These are phyloP conservation scores for Alosa alosa DNA, from an alignment of 2,113 vertebrate genomes.

Conservation along the genomic window DNA sequence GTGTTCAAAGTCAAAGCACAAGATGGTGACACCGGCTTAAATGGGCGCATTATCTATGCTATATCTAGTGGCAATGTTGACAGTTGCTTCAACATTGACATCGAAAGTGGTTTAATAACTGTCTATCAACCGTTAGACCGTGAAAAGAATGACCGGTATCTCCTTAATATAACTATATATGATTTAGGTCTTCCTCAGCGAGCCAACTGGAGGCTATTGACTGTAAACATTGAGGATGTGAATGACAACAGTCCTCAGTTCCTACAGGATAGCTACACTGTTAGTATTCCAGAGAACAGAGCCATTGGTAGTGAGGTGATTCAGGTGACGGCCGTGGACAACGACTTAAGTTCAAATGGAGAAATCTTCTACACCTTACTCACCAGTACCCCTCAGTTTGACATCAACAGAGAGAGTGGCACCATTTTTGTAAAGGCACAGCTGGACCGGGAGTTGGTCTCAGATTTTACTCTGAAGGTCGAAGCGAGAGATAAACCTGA, in stretches of 20 bases:
- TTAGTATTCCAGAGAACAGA: conserved; percentile 82
- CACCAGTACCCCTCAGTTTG: conserved; percentile 83
- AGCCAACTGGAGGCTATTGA: conserved; percentile 85
- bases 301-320: conserved; percentile 84
- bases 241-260: conserved; percentile 92
- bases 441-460: conserved; percentile 84
- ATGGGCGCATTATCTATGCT: conserved; percentile 85
- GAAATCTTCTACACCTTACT: conserved; percentile 84
- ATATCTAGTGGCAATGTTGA: conserved; percentile 89
- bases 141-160: conserved; percentile 84
- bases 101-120: conserved; percentile 84
- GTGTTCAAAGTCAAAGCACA: conserved; percentile 86
- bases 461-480: conserved; percentile 83
- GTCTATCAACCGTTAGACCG: conserved; percentile 88
- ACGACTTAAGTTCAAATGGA: conserved; percentile 83
- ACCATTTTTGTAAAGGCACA: conserved; percentile 83
- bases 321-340: conserved; percentile 85
- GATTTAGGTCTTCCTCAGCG: conserved; percentile 88
- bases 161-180: conserved; percentile 94
- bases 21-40: conserved; percentile 89
- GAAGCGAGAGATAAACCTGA: conserved; percentile 90
- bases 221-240: conserved; percentile 86
- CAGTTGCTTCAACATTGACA: conserved; percentile 87
- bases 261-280: conserved; percentile 79
- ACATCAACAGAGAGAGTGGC: conserved; percentile 85